phyloP scores from a whole-genome alignment of 2,113 vertebrate genomes.

The Isurus oxyrinchus region DNA sequence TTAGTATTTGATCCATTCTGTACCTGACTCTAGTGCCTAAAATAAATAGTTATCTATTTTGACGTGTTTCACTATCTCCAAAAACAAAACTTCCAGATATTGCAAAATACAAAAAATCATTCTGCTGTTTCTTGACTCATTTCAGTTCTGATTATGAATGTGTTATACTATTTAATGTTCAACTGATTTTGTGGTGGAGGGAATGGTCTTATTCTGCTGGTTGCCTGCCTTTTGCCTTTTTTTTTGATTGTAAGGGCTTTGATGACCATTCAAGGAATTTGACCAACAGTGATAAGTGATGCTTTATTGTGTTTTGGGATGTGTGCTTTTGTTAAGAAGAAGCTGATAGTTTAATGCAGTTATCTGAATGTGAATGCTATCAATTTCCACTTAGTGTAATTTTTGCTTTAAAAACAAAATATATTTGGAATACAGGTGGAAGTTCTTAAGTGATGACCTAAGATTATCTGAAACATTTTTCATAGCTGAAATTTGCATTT shows the following conservation, averaged over 20 bases:
- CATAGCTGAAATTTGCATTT: background rate
- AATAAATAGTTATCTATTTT: background rate
- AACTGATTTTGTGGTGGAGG: no score
- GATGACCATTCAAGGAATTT: background rate
- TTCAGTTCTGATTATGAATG: background rate
- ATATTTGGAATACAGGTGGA: background rate
- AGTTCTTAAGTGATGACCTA: background rate
- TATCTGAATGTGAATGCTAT: background rate
- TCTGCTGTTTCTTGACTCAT: background rate
- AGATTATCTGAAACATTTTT: background rate
- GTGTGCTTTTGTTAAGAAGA: background rate
- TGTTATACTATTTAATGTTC: no score
- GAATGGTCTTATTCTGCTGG: no score
- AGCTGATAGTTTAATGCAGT: background rate
- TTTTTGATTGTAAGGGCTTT: background rate
- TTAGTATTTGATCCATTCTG: background rate
- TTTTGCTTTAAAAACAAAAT: no score
- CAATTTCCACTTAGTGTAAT: background rate
- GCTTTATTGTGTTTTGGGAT: background rate
- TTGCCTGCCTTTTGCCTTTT: background rate
- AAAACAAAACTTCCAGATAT: background rate
- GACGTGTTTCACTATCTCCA: background rate
- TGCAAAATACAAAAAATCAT: background rate
- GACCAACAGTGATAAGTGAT: background rate
- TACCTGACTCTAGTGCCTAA: background rate